Percentiles rank a stretch among this genome's conserved stretches.
phyloP scores from a whole-genome alignment of 1,140 invertebrate species.

The Teleopsis dalmanni region DNA sequence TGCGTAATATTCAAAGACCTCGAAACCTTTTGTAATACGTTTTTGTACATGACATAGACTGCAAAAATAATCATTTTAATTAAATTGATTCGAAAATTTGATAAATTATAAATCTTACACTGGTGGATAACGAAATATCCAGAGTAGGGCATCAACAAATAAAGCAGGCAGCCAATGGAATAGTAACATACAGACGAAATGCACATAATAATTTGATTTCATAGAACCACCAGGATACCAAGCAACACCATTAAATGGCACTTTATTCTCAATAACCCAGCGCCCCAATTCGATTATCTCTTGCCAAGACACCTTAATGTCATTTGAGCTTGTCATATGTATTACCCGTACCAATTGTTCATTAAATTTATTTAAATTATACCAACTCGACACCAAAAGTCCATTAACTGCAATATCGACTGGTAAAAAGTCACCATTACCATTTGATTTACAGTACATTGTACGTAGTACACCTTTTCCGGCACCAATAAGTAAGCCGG shows the following conservation, averaged over 20 bases:
- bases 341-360: slow-evolving; percentile 48
- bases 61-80: slow-evolving; percentile 19
- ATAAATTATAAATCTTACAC: slow-evolving; percentile 54
- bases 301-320: slow-evolving; percentile 73
- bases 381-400: slow-evolving; percentile 65
- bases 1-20: slow-evolving; percentile 78
- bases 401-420: slow-evolving; percentile 71
- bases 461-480: slow-evolving; percentile 68
- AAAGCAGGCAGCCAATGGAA: slow-evolving; percentile 82
- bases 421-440: slow-evolving; percentile 61
- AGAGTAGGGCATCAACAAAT: slow-evolving; percentile 66
- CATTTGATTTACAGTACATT: slow-evolving; percentile 52
- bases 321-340: slow-evolving; percentile 64
- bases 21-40: slow-evolving; percentile 70
- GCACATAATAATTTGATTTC: slow-evolving; percentile 67
- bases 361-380: slow-evolving; percentile 27
- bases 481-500: slow-evolving; percentile 56
- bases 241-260: slow-evolving; percentile 70
- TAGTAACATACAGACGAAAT: slow-evolving; percentile 70
- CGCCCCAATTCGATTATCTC: slow-evolving; percentile 80
- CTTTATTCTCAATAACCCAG: slow-evolving; percentile 59
- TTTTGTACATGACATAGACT: slow-evolving; percentile 68
- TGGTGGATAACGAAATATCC: slow-evolving; percentile 71
- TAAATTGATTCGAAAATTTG: neutral
- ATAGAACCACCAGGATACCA: slow-evolving; percentile 86